Conservation (phyloP, 1,140 invertebrate genomes). For the Archegozetes longisetosus region DNA sequence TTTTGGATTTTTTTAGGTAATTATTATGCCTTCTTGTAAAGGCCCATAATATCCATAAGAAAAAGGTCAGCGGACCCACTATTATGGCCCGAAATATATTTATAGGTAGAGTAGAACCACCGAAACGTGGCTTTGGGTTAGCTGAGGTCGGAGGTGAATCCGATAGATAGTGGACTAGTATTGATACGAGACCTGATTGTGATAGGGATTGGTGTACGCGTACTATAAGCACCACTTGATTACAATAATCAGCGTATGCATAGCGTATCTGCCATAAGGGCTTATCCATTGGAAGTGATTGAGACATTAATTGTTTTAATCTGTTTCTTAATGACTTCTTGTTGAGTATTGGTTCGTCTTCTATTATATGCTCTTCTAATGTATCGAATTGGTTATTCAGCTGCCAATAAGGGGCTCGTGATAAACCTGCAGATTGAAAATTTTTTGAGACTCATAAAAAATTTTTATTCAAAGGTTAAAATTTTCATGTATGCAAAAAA, state of each 20-base stretch:
- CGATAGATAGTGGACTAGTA: slow-evolving; percentile 13
- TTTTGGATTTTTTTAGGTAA: slow-evolving; percentile 22
- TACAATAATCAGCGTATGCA: slow-evolving; percentile 2
- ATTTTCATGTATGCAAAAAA: no score
- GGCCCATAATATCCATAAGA: slow-evolving; percentile 32
- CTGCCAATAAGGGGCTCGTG: slow-evolving; percentile 7
- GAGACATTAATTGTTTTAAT: slow-evolving; percentile 26
- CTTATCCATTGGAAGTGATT: slow-evolving; percentile 29
- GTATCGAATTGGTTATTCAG: slow-evolving; percentile 20
- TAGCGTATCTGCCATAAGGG: slow-evolving; percentile 39
- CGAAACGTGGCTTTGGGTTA: slow-evolving; percentile 30
- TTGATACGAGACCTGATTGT: slow-evolving; percentile 10
- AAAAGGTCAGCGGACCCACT: slow-evolving; percentile 36
- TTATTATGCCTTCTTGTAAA: slow-evolving; percentile 20
- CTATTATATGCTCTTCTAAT: slow-evolving; percentile 37
- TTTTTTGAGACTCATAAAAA: no score
- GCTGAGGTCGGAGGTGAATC: slow-evolving; percentile 22
- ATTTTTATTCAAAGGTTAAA: no score
- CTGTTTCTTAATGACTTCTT: neutral
- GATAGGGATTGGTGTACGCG: slow-evolving; percentile 37
- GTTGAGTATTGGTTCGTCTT: slow-evolving; percentile 25
- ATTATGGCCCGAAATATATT: slow-evolving; percentile 34
- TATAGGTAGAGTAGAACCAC: slow-evolving; percentile 30
- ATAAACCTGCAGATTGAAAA: slow-evolving; percentile 1
- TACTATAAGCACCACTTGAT: slow-evolving; percentile 35